Evolutionary conservation across 2,888 invertebrate species (phyloP).

Genomic region (Hypselothyrea guttata): DNA sequence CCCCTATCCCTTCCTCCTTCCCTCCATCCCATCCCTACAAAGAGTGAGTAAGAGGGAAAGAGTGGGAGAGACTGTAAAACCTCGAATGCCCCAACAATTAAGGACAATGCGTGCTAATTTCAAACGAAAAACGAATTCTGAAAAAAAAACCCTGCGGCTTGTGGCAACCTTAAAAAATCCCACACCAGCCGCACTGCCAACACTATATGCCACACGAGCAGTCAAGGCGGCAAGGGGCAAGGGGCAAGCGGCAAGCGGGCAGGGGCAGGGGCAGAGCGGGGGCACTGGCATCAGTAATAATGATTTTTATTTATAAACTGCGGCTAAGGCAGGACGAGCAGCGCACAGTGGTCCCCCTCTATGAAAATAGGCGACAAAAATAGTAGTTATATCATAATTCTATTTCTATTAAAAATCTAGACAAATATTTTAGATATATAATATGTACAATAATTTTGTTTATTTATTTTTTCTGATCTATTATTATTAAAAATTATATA

Average conservation of each 20-base stretch:
- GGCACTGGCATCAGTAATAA: slow-evolving; percentile 45
- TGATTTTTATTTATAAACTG: slow-evolving; percentile 72
- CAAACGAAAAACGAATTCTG: slow-evolving; percentile 37
- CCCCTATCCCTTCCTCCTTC: neutral
- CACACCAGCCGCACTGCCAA: neutral
- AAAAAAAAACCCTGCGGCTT: slow-evolving; percentile 39
- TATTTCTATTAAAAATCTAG: no score
- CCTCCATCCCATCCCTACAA: slow-evolving; percentile 1
- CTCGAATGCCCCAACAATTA: slow-evolving; percentile 69
- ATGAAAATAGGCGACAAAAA: no score
- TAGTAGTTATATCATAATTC: no score
- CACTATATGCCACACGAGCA: neutral
- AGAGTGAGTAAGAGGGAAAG: no score
- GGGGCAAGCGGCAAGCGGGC: neutral
- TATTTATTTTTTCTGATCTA: no score
- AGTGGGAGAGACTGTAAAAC: slow-evolving; percentile 19
- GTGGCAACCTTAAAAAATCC: slow-evolving; percentile 12
- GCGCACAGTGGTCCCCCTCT: no score
- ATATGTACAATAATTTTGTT: no score
- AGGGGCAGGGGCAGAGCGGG: neutral
- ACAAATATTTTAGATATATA: no score
- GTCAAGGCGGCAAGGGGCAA: no score
- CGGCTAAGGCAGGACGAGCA: slow-evolving; percentile 22
- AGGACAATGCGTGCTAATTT: slow-evolving; percentile 76
- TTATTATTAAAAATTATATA: no score